Conservation (phyloP, 2,113 vertebrate species). For the Corynorhinus townsendii region DNA sequence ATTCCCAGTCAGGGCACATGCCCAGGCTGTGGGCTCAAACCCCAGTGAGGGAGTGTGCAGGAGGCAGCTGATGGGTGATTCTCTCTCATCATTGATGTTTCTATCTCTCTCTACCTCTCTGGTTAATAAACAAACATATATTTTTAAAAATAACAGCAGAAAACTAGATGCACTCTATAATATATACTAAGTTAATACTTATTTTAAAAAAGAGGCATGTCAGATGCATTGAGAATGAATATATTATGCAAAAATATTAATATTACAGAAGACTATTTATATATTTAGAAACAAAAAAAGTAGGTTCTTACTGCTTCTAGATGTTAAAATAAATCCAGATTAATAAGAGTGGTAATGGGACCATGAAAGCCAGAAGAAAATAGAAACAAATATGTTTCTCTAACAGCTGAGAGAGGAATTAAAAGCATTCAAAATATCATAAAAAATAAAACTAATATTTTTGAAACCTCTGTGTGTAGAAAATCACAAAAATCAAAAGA, state of each 20-base stretch:
- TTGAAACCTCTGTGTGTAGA: not conserved
- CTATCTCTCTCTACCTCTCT: too few species aligned
- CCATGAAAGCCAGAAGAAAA: not conserved
- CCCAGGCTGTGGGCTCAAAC: too few species aligned
- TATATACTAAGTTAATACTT: not conserved
- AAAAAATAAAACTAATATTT: not conserved
- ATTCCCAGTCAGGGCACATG: too few species aligned
- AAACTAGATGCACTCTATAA: not conserved
- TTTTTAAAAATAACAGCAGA: not conserved
- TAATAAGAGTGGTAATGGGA: not conserved
- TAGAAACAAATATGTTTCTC: not conserved
- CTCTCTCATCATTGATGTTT: too few species aligned
- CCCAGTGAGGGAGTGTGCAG: too few species aligned
- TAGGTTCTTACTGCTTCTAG: not conserved
- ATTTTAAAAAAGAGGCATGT: not conserved
- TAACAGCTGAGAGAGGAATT: not conserved
- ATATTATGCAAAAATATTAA: not conserved
- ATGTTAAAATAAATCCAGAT: conserved; percentile 22
- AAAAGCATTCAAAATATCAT: not conserved
- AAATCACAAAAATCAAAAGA: not conserved
- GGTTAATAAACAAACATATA: too few species aligned
- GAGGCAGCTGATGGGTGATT: too few species aligned
- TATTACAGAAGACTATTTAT: not conserved
- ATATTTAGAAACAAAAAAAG: not conserved
- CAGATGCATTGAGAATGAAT: not conserved